Evolutionary conservation across 1,140 invertebrate genomes (phyloP), one percentile per base, ranked within the genome.

Genomic region (Mylabris phalerata): DNA sequence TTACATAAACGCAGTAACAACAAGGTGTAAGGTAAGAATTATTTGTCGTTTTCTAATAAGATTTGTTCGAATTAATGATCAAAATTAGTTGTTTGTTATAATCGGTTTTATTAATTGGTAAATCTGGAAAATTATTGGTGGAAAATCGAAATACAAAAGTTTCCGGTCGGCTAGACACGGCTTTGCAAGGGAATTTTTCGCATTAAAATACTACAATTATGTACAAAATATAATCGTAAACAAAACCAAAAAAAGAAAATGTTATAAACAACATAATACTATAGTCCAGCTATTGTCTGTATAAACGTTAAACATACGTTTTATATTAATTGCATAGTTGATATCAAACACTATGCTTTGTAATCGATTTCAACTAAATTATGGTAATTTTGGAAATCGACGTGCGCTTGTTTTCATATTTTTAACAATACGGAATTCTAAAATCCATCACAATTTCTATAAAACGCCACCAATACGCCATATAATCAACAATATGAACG

Each of bases 331-430:
- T 64, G 63, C 59, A 64, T 62, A 56, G 60, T 61, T 57, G 62
- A 61, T 63, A 66, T 61, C 61, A 62, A 67, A 64, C 60, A 67
- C 60, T 55, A 57, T 59, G 56, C 55, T 64, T 67, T 67, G 61
- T 65, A 68, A 68, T 68, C 66, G 66, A 68, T 68, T 68, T 68
- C 61, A 45, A 44, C 59, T 27, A 68, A 68, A 68, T 68, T 68
- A 68, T 68, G 66, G 66, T 68, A 66, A 68, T 68, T 66, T 68
- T 42, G 55, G 57, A 59, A 62, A 61, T 64, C 66, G 66, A 64
- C 64, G 60, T 65, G 54, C 48, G 58, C 59, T 65, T 48, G 55
- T 48, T 65, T 63, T 51, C 42, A 60, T 55, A 52, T 58, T 65
- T 52, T 32, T 32, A 32, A 32, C 32, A 32, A 32, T 32, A 32